phyloP scores from a whole-genome alignment of 1,140 invertebrate genomes.

The Ips typographus region DNA sequence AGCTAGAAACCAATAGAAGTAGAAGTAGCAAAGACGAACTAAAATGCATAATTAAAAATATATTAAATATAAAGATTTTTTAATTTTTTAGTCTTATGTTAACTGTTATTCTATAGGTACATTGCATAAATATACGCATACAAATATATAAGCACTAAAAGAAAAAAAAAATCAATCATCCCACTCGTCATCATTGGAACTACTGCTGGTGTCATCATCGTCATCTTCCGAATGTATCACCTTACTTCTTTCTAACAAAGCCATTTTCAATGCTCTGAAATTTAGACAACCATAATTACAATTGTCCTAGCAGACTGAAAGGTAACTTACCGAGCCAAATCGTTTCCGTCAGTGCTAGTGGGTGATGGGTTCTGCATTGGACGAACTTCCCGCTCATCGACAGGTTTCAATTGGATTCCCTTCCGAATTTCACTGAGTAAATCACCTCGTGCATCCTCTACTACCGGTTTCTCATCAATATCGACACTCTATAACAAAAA shows the following conservation, averaged over 20 bases:
- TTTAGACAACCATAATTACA: neutral
- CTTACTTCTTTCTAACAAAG: slow-evolving; percentile 62
- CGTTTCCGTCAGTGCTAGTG: slow-evolving; percentile 46
- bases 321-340: slow-evolving; percentile 63
- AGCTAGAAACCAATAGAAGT: too few species aligned
- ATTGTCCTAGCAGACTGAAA: neutral
- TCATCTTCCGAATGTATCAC: slow-evolving; percentile 69
- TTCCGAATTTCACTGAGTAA: slow-evolving; percentile 77
- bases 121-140: slow-evolving; percentile 4
- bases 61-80: too few species aligned
- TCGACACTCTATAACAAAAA: neutral
- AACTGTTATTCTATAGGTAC: too few species aligned
- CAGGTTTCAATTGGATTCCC: slow-evolving; percentile 72
- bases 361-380: slow-evolving; percentile 35
- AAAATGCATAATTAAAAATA: too few species aligned
- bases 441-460: slow-evolving; percentile 63
- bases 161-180: slow-evolving; percentile 49
- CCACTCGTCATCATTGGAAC: slow-evolving; percentile 70
- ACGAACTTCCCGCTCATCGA: slow-evolving; percentile 47
- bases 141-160: neutral
- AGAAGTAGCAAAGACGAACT: too few species aligned
- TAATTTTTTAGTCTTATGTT: too few species aligned
- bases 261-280: slow-evolving; percentile 25
- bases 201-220: slow-evolving; percentile 60
- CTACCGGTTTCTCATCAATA: slow-evolving; percentile 43